Conservation (phyloP, 2,888 invertebrate genomes). For the Acronicta psi region DNA sequence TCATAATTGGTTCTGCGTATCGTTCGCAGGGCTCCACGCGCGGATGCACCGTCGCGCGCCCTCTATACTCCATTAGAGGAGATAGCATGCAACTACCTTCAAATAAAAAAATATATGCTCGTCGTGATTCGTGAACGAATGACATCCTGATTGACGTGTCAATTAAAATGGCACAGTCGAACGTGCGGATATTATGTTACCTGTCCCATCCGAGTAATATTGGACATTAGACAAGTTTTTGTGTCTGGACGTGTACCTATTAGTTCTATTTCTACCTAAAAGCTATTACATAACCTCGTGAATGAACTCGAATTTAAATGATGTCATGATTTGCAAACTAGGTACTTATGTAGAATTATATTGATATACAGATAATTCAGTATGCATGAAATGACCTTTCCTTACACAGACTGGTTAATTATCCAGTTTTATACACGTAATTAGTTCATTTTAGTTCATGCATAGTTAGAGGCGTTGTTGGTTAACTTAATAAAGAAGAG, state of each 20-base stretch:
- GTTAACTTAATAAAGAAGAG: constrained; percentile 49
- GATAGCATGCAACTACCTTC: constrained; percentile 56
- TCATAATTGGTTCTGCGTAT: constrained; percentile 78
- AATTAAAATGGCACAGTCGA: constrained; percentile 47
- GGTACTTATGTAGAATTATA: background rate
- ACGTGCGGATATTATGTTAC: constrained; percentile 13
- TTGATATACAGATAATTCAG: constrained; percentile 27
- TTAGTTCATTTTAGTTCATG: constrained; percentile 42
- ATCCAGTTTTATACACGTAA: constrained; percentile 34
- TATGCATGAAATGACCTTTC: constrained; percentile 26
- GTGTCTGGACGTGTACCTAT: constrained; percentile 12
- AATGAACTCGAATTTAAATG: constrained; percentile 9
- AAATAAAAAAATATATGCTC: constrained; percentile 35
- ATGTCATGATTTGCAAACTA: constrained; percentile 6
- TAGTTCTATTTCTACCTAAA: too few species aligned
- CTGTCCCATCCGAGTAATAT: constrained; percentile 9
- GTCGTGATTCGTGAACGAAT: constrained; percentile 36
- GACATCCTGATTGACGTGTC: constrained; percentile 46
- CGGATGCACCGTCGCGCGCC: constrained; percentile 24
- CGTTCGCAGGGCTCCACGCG: constrained; percentile 45
- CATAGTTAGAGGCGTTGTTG: constrained; percentile 16
- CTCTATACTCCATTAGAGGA: constrained; percentile 62
- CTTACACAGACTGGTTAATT: constrained; percentile 25
- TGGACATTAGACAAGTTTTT: constrained; percentile 32
- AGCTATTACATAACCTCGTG: background rate